Base-by-base conservation (phyloP, 1,140 invertebrate genomes). In the Drosophila melanica region DNA sequence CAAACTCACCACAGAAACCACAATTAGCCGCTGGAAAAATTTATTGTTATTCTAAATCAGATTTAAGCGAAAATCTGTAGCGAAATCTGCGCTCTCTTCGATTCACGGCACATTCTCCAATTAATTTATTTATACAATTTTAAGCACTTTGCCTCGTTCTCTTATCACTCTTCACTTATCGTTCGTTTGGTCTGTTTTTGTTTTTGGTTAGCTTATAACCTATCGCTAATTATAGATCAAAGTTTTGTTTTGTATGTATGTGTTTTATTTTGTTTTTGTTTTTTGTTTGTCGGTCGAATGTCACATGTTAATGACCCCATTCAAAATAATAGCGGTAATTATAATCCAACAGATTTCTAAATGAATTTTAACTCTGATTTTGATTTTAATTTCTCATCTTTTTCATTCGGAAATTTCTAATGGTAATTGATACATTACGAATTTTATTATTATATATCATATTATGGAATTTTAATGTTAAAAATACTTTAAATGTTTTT, bases 281-380 rank as follows among this genome's bases (percentile, higher is more conserved):
- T 23, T 3, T 59, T 35, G 2, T 23, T 23, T 23, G 0, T 23
- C 20, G 55, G 45, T 41, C 35, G 71, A 75, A 79, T 82, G 84
- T 77, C 84, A 80, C 74, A 89, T 87, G 84, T 87, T 80, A 87
- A 87, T 87, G 84, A 87, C 84, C 84, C 79, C 84, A 60, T 57
- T 77, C 18, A 39, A 71, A 85, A 90, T 87, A 89, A 89, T 90
- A 65, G 41, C 84, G 59, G 77, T 67, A 84, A 87, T 87, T 87
- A 87, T 90, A 77, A 77, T 70, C 73, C 68, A 72, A 89, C 79
- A 89, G 79, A 76, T 66, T 84, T 89, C 54, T 67, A 75, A 89
- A 89, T 79, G 82, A 53, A 68, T 75, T 54, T 63, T 33, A 66
- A 75, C 60, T 45, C 27, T 58, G 53, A 45, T 57, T 44, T 58